Evolutionary conservation across 2,113 vertebrate species (phyloP), one percentile per base, ranked within the genome.

Genomic region (Clarias batrachus): DNA sequence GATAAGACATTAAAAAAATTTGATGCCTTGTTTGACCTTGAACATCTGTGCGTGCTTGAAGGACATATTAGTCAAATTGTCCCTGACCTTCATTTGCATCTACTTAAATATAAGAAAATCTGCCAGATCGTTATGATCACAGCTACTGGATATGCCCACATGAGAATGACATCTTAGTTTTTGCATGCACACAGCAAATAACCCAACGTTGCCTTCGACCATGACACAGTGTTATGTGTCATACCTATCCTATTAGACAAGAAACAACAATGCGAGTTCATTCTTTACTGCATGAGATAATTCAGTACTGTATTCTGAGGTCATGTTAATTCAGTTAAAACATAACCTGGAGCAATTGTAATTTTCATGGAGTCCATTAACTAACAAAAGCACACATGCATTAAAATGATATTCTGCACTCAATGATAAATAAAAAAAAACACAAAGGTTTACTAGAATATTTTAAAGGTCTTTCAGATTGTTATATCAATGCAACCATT

Each of bases 11-110:
- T 12, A 30, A 83, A 70, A 2, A 65, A 30, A 30, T 56, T 17
- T 52, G 62, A 62, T 48, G 80, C 19, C 71, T 57, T 56, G 48
- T 54, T 60, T 83, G 82, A 83, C 82, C 66, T 83, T 71, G 66
- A 52, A 33, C 27, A 57, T 83, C 65, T 83, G 65, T 83, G 52
- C 27, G 71, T 70, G 27, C 52, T 71, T 12, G 52, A 83, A 70
- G 56, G 48, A 3, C 63, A 83, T 56, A 30, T 56, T 19, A 70
- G 65, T 60, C 82, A 83, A 66, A 83, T 83, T 54, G 56, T 19
- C 37, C 1, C 41, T 3, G 57, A 37, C 19, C 30, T 81, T 62
- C 57, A 37, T 83, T 57, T 71, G 33, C 82, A 83, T 65, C 8
- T 63, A 30, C 77, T 41, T 82, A 56, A 83, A 70, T 27, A 57